Base-by-base conservation (phyloP, 2,888 invertebrate species). In the Pandemis heparana region DNA sequence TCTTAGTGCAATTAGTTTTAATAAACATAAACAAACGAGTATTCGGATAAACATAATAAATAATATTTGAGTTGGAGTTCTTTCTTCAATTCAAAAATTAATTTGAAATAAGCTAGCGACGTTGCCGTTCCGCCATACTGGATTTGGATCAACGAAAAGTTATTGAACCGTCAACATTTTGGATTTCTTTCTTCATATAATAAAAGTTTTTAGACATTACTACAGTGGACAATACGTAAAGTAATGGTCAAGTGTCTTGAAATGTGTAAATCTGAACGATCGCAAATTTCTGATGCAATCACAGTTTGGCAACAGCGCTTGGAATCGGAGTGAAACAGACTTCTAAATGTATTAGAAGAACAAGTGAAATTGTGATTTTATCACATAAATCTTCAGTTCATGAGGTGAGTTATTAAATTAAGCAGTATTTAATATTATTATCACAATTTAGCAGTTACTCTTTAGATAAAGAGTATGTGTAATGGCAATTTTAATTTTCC, bases 291-390 rank as follows among this genome's bases (percentile, higher is more conserved):
- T 94, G 94, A 94, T 89, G 94, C 94, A 94, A 94, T 90, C 89
- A 83, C 92, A 82, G 90, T 88, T 89, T 92, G 94, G 92, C 94
- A 94, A 93, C 94, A 91, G 86, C 89, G 92, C 91, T 80, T 85
- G 81, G 87, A 89, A 80, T 91, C 86, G 79, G 89, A 89, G 80
- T 94, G 88, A 93, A 87, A 82, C 79, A 64, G 81, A 78, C 76
- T 82, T 83, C 81, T 90, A 84, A 81, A 93, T 93, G 93, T 87
- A 85, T 89, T 91, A 86, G 77, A 18, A 56, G 56, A 23, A 56
- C 81, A 82, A 85, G 88, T 77, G 83, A 84, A 85, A 86, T 85
- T 84, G 80, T 80, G 79, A 81, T 78, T 80, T 83, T 81, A 76
- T 81, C 88, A 88, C 85, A 83, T 74, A 75, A 76, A 79, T 64